phyloP scores from a whole-genome alignment of 35 echinoderm and acorn worm genomes.

The Stichopus chloronotus region DNA sequence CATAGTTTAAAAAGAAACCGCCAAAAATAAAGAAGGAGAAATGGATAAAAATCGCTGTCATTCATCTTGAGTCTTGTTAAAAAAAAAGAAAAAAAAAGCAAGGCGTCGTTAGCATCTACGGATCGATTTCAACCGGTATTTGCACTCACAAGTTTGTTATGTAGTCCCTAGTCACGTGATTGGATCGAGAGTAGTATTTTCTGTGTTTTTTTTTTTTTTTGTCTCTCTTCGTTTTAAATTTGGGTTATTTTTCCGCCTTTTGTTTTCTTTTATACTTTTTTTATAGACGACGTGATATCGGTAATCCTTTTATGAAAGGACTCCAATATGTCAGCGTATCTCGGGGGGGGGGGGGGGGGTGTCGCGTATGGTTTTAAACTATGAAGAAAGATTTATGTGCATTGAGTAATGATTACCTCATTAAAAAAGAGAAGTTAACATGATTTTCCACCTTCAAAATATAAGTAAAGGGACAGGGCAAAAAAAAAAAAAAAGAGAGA shows the following conservation, averaged over 20 bases:
- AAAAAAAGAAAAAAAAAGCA: background rate
- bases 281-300: background rate
- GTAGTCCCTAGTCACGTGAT: background rate
- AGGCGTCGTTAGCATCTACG: background rate
- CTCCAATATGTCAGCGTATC: background rate
- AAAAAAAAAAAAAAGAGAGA: background rate
- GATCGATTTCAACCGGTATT: slow-evolving; percentile 46
- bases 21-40: background rate
- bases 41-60: background rate
- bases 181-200: too few species aligned
- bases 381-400: background rate
- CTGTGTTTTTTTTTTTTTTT: background rate
- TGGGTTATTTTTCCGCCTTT: background rate
- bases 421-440: background rate
- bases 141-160: background rate
- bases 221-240: background rate
- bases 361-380: background rate
- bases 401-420: background rate
- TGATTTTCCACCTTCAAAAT: too few species aligned
- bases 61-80: slow-evolving; percentile 18
- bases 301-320: background rate
- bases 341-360: too few species aligned
- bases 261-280: background rate
- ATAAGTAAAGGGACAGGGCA: too few species aligned
- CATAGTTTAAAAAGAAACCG: slow-evolving; percentile 47